Base-by-base conservation (phyloP, 2,888 invertebrate species). In the Xylota sylvarum region DNA sequence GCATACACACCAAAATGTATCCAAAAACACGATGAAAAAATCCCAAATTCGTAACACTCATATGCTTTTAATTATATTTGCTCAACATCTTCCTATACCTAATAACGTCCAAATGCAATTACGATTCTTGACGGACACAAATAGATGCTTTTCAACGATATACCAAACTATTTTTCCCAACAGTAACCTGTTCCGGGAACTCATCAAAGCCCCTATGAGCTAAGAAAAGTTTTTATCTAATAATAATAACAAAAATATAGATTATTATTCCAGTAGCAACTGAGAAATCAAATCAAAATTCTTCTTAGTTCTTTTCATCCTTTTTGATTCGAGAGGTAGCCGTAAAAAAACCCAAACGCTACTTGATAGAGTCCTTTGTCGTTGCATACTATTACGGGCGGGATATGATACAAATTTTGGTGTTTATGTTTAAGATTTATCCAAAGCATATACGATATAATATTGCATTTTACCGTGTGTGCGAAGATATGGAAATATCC, bases 201-300 rank as follows among this genome's bases (percentile, higher is more conserved):
- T 43, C 40, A 10, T 40, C n/a, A 12, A 40, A 40, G 40, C n/a
- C n/a, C 1, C 43, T 10, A 43, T 14, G 4, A 14, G 5, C 43
- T 5, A 43, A 2, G 12, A 43, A 43, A 43, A 43, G 14, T 43
- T 43, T 43, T 43, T 43, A 14, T 14, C 43, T 43, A 43, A 43
- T 43, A 43, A 43, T 43, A 43, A 43, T 43, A 43, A 14, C 43
- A 43, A 5, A 43, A 43, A n/a, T n/a, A 43, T 43, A 14, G 43
- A 14, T 43, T 43, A 43, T 6, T 43, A 43, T 43, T 43, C 14
- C n/a, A 14, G 6, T 12, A 43, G 43, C 43, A 43, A 43, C 43
- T 14, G 43, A 43, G 43, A 43, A 14, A 43, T 43, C 43, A 14
- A 43, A 43, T 43, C 43, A 43, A 5, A 43, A 14, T 43, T 14